Evolutionary conservation across 2,113 vertebrate genomes (phyloP), one percentile per base, ranked within the genome.

Genomic region (Fulica atra): DNA sequence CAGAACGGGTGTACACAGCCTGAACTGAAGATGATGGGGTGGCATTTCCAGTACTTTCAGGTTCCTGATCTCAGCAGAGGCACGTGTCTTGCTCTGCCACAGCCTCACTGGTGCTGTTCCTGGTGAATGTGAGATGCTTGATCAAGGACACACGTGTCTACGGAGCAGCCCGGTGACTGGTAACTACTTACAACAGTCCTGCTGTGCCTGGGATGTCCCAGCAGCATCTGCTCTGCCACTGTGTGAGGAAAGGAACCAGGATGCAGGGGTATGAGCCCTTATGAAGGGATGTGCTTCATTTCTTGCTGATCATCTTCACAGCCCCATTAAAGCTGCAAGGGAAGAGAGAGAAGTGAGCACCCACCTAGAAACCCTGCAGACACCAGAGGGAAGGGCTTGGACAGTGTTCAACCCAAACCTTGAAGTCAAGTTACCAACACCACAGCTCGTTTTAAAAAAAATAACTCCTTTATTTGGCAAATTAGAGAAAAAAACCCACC

Each of bases 391-490:
- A 72, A 64, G 1, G 20, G 38, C 5, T 76, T 11, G 3, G 2
- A 4, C 53, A 36, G 54, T 33, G n/a, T 11, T 8, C n/a, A 42
- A 56, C 31, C 29, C 63, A 16, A 48, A 1, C 63, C 48, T 11
- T 3, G 15, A 64, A 77, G 65, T 21, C 7, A 73, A 78, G 89
- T 3, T 44, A 42, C 53, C 8, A 17, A 50, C 9, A 29, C 56
- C 60, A 57, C 51, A 60, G 42, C 19, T 59, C 38, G 8, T 56
- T 91, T 18, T 14, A 65, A 13, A 77, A 91, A 87, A 86, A 64
- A 40, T 56, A 48, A 68, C 80, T 72, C 38, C 57, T 97, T 96
- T 97, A 95, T 97, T 96, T 56, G 69, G 31, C 69, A 81, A 48
- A 51, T 80, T 16, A 74, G 72, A 70, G 73, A n/a, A 44, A 18